Base-by-base conservation (phyloP, 2,797 vertebrate species). In the Xenopus petersii region DNA sequence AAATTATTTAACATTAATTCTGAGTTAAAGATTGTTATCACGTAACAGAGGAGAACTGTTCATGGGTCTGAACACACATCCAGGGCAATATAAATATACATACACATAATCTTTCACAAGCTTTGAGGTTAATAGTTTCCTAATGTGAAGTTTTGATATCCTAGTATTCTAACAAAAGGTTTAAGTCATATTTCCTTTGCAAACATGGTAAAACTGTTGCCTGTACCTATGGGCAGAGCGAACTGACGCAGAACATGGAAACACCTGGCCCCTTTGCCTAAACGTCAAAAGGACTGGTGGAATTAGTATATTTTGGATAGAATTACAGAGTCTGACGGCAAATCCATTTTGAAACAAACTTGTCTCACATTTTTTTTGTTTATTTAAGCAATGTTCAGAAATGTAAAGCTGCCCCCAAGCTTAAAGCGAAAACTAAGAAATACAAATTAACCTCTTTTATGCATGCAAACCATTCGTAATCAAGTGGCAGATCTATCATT, bases 131-230 rank as follows among this genome's bases (percentile, higher is more conserved):
- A 3, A 42, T 42, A 77, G 65, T 16, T 78, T 78, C 70, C 70
- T 71, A 78, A 30, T 65, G 61, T 49, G 46, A 60, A 42, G 46
- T 26, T 72, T 64, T 56, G 60, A 49, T 70, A 63, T 77, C 75
- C 75, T 72, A 58, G 70, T 72, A 58, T 15, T 72, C 64, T 68
- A 77, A 78, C 75, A 78, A 78, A 78, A 78, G 75, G 65, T 73
- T 70, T 59, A 73, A 78, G 75, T 78, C 70, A 69, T 78, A 69
- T 73, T 78, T 78, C 73, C 75, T 78, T 68, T 68, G 75, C 16
- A 78, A 78, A 78, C 55, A 73, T 15, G 21, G n/a, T 17, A 64
- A 69, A 69, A 58, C 15, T 64, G 58, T 63, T 64, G 65, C 60
- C 65, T 64, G 75, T 78, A 78, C 73, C 59, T 78, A 48, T 58